Base-by-base conservation (phyloP, 2,797 vertebrate genomes). In the Melopsittacus undulatus region DNA sequence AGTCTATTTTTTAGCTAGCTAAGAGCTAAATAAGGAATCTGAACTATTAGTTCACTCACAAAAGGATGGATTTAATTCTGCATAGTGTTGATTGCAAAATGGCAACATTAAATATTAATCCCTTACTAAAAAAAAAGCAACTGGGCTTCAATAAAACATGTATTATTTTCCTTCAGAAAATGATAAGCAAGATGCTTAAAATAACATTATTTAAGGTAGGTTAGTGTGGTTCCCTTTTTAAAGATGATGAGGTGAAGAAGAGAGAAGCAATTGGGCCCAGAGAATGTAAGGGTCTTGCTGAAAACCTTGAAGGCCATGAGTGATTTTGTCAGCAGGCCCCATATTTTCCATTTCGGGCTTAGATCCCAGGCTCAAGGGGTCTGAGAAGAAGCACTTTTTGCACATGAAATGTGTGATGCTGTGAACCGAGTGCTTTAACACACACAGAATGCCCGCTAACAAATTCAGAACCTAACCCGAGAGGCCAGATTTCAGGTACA, bases 71-170 rank as follows among this genome's bases (percentile, higher is more conserved):
- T 95, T 87, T 85, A 92, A 77, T 40, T 80, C 81, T 76, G 81
- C 42, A 32, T 51, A 22, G 32, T 72, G 45, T 57, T 83, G 57
- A 43, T 3, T 82, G 83, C n/a, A 90, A 90, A 93, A 89, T 72
- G 61, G 61, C 42, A 88, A 93, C 83, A 94, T 91, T 86, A 91
- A 91, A 72, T 92, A 92, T 75, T 87, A 95, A 93, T 72, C 5
- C 13, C 10, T 49, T 34, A 42, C 15, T 8, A 42, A 88, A 94
- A 80, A 78, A 59, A 81, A 40, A 3, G 42, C 9, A 43, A 54
- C 38, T 30, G 11, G n/a, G 20, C 30, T 92, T 92, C 78, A 68
- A 48, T 68, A 90, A 91, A 94, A 80, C 5, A 13, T 30, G 21
- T 16, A 76, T 18, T 84, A 83, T 83, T 79, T 26, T 15, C 15